phyloP scores from a whole-genome alignment of 2,113 vertebrate species.

The Mobula hypostoma region DNA sequence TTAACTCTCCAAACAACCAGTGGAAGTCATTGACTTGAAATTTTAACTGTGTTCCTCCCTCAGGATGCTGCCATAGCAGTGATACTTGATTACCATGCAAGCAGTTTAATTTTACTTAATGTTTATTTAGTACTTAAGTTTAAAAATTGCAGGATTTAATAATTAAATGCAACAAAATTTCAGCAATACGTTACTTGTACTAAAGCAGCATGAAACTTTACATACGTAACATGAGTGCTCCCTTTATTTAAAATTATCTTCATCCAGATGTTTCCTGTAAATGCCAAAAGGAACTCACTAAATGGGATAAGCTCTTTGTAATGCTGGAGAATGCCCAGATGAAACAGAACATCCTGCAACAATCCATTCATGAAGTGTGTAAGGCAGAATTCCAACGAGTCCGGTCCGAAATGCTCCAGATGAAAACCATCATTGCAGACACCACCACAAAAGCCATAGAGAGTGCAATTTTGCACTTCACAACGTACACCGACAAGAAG shows the following conservation, averaged over 20 bases:
- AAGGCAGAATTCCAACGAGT: conserved; percentile 69
- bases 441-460: conserved; percentile 50
- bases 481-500: conserved; percentile 51
- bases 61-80: no score
- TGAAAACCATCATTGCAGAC: conserved; percentile 51
- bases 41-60: no score
- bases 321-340: conserved; percentile 96
- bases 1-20: no score
- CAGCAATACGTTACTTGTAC: not conserved
- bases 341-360: conserved; percentile 86
- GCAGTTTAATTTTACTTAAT: not conserved
- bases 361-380: conserved; percentile 68
- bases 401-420: conserved; percentile 66
- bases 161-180: not conserved
- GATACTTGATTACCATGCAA: not conserved
- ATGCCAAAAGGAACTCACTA: conserved; percentile 66
- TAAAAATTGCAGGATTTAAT: not conserved
- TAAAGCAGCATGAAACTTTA: not conserved
- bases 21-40: no score
- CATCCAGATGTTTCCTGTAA: conserved; percentile 12
- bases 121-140: not conserved
- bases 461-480: conserved; percentile 48
- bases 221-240: not conserved
- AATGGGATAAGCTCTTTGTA: conserved; percentile 93
- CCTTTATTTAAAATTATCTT: not conserved